phyloP scores from a whole-genome alignment of 1,140 invertebrate genomes.

The Pygmarrhopalites habei region DNA sequence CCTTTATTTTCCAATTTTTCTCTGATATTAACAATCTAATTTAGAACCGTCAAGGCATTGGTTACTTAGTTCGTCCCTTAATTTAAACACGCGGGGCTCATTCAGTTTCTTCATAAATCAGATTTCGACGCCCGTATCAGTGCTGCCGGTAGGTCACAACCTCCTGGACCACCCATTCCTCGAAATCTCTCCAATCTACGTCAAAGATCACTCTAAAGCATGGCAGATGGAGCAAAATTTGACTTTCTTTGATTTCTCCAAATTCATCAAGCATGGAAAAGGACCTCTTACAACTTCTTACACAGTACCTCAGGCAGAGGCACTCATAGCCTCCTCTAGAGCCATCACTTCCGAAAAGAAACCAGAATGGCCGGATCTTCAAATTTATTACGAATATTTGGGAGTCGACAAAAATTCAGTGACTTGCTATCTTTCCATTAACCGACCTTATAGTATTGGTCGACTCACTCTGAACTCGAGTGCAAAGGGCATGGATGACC shows the following conservation, averaged over 20 bases:
- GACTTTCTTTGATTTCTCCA: background rate
- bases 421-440: background rate
- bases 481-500: background rate
- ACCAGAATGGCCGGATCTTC: conserved; percentile 1
- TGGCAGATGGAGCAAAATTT: conserved; percentile 5
- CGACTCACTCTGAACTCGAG: background rate
- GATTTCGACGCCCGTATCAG: background rate
- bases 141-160: background rate
- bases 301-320: background rate
- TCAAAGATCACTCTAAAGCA: background rate
- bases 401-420: background rate
- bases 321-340: background rate
- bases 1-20: too few relatives aligned
- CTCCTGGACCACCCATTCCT: background rate
- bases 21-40: too few relatives aligned
- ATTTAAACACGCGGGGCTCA: background rate
- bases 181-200: background rate
- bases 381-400: background rate
- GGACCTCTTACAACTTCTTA: too few relatives aligned
- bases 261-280: background rate
- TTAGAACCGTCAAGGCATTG: too few relatives aligned
- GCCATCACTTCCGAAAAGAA: background rate
- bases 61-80: too few relatives aligned
- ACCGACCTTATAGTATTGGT: background rate
- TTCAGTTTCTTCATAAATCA: too few relatives aligned